Conservation (phyloP, 2,888 invertebrate species). For the Apamea sordens region DNA sequence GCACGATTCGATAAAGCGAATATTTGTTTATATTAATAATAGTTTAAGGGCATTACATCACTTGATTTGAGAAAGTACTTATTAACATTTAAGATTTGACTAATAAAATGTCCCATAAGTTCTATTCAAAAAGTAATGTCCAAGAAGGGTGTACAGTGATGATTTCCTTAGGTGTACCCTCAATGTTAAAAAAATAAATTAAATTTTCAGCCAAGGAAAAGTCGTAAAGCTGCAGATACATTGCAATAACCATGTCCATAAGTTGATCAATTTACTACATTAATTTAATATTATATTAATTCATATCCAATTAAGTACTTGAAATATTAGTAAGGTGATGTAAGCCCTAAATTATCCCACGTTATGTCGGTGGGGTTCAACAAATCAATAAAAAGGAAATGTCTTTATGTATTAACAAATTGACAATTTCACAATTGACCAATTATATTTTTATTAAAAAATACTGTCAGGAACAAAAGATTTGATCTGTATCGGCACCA, state of each 20-base stretch:
- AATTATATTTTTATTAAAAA: slow-evolving; percentile 58
- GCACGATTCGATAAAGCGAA: slow-evolving; percentile 90
- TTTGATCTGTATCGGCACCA: slow-evolving; percentile 42
- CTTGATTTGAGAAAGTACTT: slow-evolving; percentile 39
- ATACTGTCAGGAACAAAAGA: slow-evolving; percentile 63
- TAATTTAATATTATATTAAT: slow-evolving; percentile 25
- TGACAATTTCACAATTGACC: slow-evolving; percentile 80
- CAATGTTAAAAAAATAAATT: neutral
- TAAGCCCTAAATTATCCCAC: slow-evolving; percentile 70
- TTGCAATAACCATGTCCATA: neutral
- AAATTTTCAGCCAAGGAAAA: neutral
- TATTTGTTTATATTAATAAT: slow-evolving; percentile 75
- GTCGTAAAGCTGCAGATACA: slow-evolving; percentile 11
- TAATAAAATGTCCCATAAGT: slow-evolving; percentile 43
- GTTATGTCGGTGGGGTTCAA: slow-evolving; percentile 73
- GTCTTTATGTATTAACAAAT: slow-evolving; percentile 70
- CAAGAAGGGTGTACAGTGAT: neutral
- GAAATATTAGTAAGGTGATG: slow-evolving; percentile 48
- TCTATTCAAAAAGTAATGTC: slow-evolving; percentile 6
- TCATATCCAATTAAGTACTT: slow-evolving; percentile 35
- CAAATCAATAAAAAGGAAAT: slow-evolving; percentile 65
- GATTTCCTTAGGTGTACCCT: neutral
- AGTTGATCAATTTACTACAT: slow-evolving; percentile 23
- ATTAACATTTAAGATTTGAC: slow-evolving; percentile 44
- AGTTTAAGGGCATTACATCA: slow-evolving; percentile 66